These are phyloP conservation scores for Drosophila novamexicana DNA, from an alignment of 1,140 invertebrate genomes.

Conservation along the genomic window DNA sequence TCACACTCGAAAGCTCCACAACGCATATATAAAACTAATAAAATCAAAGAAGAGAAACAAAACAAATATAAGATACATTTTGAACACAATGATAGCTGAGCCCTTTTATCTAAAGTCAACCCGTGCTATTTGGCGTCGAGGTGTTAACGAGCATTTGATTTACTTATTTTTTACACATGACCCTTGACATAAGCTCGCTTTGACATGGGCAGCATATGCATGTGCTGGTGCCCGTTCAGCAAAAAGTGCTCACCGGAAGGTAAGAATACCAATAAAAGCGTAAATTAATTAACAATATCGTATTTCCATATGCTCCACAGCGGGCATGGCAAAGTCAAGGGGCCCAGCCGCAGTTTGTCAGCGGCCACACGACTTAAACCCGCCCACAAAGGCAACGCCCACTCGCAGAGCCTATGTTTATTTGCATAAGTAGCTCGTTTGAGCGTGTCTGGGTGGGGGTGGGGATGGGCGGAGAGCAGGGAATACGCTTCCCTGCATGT, in stretches of 20 bases:
- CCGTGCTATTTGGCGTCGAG: background rate
- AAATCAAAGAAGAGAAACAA: background rate
- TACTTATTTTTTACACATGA: conserved; percentile 41
- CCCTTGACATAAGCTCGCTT: conserved; percentile 59
- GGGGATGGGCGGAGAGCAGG: background rate
- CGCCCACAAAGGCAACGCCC: conserved; percentile 56
- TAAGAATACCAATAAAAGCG: conserved; percentile 58
- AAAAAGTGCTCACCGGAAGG: conserved; percentile 58
- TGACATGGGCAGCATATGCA: conserved; percentile 57
- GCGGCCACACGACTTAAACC: conserved; percentile 5
- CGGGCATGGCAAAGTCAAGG: conserved; percentile 24
- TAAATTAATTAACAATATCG: conserved; percentile 82
- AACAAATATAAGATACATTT: background rate
- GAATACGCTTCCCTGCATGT: conserved; percentile 34
- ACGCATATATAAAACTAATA: background rate
- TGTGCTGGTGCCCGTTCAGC: conserved; percentile 1
- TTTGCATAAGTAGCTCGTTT: conserved; percentile 74
- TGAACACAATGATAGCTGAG: background rate
- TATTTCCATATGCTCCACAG: conserved; percentile 61
- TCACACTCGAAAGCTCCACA: too few relatives aligned
- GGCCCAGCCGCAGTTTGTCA: conserved; percentile 2
- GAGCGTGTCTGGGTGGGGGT: background rate
- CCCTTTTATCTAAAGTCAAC: background rate
- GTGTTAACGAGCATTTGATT: conserved; percentile 65
- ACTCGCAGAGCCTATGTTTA: conserved; percentile 61